These are phyloP conservation scores for Meta bourneti DNA, from an alignment of 2,888 invertebrate genomes.

Conservation along the genomic window DNA sequence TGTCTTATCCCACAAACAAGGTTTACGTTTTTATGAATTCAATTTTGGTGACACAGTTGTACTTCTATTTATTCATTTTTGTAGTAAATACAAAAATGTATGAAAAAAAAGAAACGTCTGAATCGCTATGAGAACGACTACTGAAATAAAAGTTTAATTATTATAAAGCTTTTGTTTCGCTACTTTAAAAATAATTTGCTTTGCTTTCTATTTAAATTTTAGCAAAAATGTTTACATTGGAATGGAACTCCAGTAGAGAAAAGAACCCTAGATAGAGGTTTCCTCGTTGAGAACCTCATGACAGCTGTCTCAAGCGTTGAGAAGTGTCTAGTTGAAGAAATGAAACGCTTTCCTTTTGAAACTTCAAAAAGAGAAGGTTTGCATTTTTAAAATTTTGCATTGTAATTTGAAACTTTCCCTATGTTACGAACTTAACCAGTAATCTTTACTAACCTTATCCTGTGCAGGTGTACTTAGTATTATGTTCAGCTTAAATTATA, in stretches of 20 bases:
- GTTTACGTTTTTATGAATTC: too few species aligned
- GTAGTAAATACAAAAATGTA: too few species aligned
- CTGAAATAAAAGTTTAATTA: too few species aligned
- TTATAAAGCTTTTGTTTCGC: too few species aligned
- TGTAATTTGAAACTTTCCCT: not conserved
- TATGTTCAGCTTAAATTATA: not conserved
- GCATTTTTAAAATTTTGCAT: slow-evolving; percentile 3
- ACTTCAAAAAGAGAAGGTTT: slow-evolving; percentile 77
- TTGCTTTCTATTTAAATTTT: not conserved
- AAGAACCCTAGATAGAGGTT: slow-evolving; percentile 82
- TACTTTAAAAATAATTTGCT: too few species aligned
- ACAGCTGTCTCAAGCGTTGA: slow-evolving; percentile 83
- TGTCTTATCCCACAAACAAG: too few species aligned
- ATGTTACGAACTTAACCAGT: not conserved
- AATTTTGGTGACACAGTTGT: too few species aligned
- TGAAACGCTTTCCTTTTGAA: slow-evolving; percentile 77
- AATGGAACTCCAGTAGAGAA: slow-evolving; percentile 74
- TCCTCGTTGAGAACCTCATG: slow-evolving; percentile 83
- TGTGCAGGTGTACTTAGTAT: not conserved
- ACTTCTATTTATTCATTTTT: too few species aligned
- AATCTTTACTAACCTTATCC: not conserved
- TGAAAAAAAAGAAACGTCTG: too few species aligned
- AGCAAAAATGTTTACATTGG: not conserved
- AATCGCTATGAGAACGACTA: too few species aligned
- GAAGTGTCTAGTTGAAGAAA: slow-evolving; percentile 81